A percentile compares a stretch with the other conserved stretches of the same genome.
Conservation (phyloP, 2,888 invertebrate species). For the Erannis defoliaria region DNA sequence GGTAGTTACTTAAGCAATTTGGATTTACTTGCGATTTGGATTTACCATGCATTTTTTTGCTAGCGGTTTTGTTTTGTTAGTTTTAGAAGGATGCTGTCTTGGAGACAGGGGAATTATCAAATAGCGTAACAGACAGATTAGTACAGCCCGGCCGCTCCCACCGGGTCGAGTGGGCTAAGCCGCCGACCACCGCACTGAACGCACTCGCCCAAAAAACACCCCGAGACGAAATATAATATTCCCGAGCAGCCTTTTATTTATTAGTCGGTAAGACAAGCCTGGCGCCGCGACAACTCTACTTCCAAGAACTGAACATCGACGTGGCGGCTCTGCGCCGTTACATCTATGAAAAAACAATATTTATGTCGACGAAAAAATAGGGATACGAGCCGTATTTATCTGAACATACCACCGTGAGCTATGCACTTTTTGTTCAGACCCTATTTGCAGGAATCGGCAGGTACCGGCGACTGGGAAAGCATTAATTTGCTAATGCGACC, state of each 20-base stretch:
- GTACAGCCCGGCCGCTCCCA: constrained; percentile 67
- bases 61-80: constrained; percentile 1
- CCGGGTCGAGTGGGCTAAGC: constrained; percentile 71
- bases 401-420: constrained; percentile 74
- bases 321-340: constrained; percentile 82
- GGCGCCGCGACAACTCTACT: constrained; percentile 83
- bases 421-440: constrained; percentile 77
- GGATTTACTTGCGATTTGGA: neutral
- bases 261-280: constrained; percentile 70
- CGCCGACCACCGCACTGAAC: constrained; percentile 67
- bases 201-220: constrained; percentile 74
- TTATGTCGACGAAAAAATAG: constrained; percentile 84
- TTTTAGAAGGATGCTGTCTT: neutral
- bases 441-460: constrained; percentile 81
- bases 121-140: constrained; percentile 49
- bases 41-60: neutral
- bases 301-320: constrained; percentile 78
- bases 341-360: constrained; percentile 83
- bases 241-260: constrained; percentile 85
- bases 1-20: constrained; percentile 1
- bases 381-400: constrained; percentile 79
- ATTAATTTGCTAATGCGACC: constrained; percentile 75
- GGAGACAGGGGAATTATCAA: constrained; percentile 16
- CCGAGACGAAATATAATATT: constrained; percentile 85
- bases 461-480: constrained; percentile 70